Base-by-base conservation (phyloP, 2,888 invertebrate species). In the Brachypalpus laphriformis region DNA sequence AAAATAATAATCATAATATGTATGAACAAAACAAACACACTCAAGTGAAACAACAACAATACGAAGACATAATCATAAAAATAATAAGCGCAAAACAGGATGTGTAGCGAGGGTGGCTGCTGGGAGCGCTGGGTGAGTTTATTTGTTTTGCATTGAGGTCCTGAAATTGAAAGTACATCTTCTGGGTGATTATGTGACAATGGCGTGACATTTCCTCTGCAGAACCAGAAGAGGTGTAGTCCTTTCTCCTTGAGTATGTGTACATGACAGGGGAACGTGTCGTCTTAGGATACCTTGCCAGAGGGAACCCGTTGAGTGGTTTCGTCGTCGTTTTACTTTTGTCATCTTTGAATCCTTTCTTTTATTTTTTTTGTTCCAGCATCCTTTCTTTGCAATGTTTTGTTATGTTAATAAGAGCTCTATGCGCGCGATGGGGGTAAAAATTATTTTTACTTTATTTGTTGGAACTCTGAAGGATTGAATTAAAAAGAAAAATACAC, bases 81-180 rank as follows among this genome's bases (percentile, higher is more conserved):
- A 85, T 85, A 85, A 85, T 85, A 85, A 85, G 59, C 75, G 71
- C 65, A 71, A 65, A 25, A 80, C 80, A 75, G 80, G 81, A 80
- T 75, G 71, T 76, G 47, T 14, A n/a, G 25, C 11, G n/a, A 6
- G 6, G 25, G 42, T 14, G 61, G 25, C 28, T 11, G 57, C 31
- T 51, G 57, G 76, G 47, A 25, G 74, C 45, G 74, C 45, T 47
- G 82, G 51, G 65, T 34, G 74, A 78, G 28, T 75, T 81, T 65
- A 81, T 85, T 85, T 85, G 85, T 81, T 85, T 85, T 71, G 75
- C 81, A 81, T 81, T 76, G 85, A 85, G 81, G 80, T 85, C 81
- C 76, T 85, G 85, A 85, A 85, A 85, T 76, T 85, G 85, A 85
- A 85, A 85, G 85, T 85, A 85, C 85, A 85, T 85, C 75, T 85